Conservation (phyloP, 2,888 invertebrate genomes). For the Clostera curtula region DNA sequence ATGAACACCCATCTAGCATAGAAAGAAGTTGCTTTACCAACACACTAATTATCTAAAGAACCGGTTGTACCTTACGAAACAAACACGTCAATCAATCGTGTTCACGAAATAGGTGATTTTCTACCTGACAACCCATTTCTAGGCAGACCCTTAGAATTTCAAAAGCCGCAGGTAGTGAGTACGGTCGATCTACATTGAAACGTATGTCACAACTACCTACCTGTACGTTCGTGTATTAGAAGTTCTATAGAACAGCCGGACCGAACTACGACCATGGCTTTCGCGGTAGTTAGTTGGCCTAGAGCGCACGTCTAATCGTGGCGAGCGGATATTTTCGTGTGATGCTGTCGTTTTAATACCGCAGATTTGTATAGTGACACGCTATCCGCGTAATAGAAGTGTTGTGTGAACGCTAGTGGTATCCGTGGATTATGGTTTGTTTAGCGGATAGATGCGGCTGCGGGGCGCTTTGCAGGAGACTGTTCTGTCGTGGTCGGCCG, state of each 20-base stretch:
- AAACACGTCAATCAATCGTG: too few species aligned
- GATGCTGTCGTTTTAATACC: constrained; percentile 29
- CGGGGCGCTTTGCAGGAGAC: constrained; percentile 48
- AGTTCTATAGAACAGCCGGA: neutral
- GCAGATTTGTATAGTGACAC: constrained; percentile 18
- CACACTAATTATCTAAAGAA: too few species aligned
- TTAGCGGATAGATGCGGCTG: constrained; percentile 45
- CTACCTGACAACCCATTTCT: too few species aligned
- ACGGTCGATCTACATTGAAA: too few species aligned
- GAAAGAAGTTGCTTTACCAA: too few species aligned
- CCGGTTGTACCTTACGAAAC: too few species aligned
- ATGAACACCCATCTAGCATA: too few species aligned
- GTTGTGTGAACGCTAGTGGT: constrained; percentile 18
- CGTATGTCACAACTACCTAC: constrained; percentile 17
- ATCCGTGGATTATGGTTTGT: constrained; percentile 40
- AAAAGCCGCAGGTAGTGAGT: too few species aligned
- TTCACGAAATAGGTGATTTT: too few species aligned
- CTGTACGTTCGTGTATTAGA: constrained; percentile 2
- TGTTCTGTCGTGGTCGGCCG: constrained; percentile 46
- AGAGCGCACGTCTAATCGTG: constrained; percentile 22
- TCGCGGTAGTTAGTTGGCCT: constrained; percentile 19
- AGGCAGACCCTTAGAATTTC: too few species aligned
- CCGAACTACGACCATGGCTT: constrained; percentile 9
- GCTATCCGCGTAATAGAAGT: constrained; percentile 17
- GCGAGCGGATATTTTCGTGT: constrained; percentile 47